Evolutionary conservation across 2,888 invertebrate genomes (phyloP).

Genomic region (Lampropteryx suffumata): DNA sequence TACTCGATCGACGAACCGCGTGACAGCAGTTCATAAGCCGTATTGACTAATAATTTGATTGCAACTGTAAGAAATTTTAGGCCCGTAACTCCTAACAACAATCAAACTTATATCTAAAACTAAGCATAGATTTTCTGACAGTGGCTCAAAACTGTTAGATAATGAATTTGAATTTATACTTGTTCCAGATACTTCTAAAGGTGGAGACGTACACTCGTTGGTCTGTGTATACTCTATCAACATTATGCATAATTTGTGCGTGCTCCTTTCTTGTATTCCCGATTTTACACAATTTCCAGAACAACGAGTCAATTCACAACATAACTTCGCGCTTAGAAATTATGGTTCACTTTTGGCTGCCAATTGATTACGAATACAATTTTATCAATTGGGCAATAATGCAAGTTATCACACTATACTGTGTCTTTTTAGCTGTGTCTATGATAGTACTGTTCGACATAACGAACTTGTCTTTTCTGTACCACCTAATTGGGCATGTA

Average conservation of each 20-base stretch:
- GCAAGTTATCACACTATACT: constrained; percentile 38
- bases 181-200: constrained; percentile 26
- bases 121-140: no score
- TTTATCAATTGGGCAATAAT: constrained; percentile 40
- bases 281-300: constrained; percentile 27
- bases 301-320: constrained; percentile 39
- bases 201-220: constrained; percentile 27
- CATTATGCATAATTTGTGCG: constrained; percentile 17
- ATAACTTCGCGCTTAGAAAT: constrained; percentile 43
- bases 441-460: constrained; percentile 40
- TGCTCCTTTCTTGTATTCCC: constrained; percentile 26
- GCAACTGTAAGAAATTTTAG: no score
- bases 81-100: no score
- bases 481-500: constrained; percentile 49
- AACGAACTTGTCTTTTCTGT: constrained; percentile 42
- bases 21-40: no score
- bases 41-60: no score
- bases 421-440: constrained; percentile 9
- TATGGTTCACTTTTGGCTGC: constrained; percentile 46
- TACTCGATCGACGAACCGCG: no score
- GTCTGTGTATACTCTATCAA: constrained; percentile 18
- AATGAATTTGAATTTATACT: background rate
- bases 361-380: constrained; percentile 49
- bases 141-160: no score
- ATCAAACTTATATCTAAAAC: no score